Percentiles rank a stretch among this genome's conserved stretches.
phyloP scores from a whole-genome alignment of 2,797 vertebrate genomes.

The Lutjanus argentimaculatus region DNA sequence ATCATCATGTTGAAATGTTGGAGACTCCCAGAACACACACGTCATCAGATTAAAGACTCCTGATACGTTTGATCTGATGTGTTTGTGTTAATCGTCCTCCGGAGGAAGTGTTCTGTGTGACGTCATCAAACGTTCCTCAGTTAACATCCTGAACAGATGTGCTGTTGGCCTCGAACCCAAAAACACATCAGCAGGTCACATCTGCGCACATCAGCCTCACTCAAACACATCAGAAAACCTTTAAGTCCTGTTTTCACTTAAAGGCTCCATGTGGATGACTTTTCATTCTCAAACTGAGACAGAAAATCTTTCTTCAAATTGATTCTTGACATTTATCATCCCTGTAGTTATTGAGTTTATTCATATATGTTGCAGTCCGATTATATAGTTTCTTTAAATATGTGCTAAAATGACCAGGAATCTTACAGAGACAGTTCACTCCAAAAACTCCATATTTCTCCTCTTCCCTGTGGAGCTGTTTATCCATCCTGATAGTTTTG shows the following conservation, averaged over 20 bases:
- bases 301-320: not conserved
- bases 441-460: too few relatives aligned
- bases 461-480: too few relatives aligned
- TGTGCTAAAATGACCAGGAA: not conserved
- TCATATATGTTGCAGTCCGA: not conserved
- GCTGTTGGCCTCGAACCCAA: constrained; percentile 1
- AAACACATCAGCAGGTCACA: constrained; percentile 10
- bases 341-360: not conserved
- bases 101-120: not conserved
- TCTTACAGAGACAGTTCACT: not conserved
- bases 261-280: not conserved
- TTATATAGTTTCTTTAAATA: not conserved
- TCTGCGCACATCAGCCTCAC: constrained; percentile 85
- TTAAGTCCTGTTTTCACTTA: not conserved
- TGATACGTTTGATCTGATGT: not conserved
- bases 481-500: too few relatives aligned
- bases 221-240: not conserved
- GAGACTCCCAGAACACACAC: constrained; percentile 26
- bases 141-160: constrained; percentile 39
- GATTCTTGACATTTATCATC: not conserved
- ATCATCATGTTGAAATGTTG: constrained; percentile 4
- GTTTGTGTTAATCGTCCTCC: not conserved
- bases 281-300: not conserved
- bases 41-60: not conserved
- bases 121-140: constrained; percentile 11